A percentile compares a stretch with the other conserved stretches of the same genome.
Evolutionary conservation across 2,888 invertebrate genomes (phyloP).

Genomic region (Notodonta ziczac): DNA sequence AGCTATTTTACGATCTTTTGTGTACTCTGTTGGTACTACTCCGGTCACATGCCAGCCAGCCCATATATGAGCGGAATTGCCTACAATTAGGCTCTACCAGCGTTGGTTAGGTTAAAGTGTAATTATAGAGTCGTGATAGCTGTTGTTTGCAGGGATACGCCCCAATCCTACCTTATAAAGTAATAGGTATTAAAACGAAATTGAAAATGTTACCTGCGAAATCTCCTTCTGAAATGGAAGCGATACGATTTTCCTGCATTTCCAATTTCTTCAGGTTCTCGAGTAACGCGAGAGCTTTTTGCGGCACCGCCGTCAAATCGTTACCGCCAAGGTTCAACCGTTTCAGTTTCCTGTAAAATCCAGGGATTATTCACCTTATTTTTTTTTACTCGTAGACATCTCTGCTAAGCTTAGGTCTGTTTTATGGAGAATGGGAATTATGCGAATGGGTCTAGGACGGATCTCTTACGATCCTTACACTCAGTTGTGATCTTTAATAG

Average conservation of each 20-base stretch:
- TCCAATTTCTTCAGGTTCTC: slow-evolving; percentile 93
- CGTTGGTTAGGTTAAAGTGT: too few relatives aligned
- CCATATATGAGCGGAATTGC: too few relatives aligned
- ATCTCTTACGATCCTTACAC: background rate
- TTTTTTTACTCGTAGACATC: background rate
- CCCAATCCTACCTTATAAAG: too few relatives aligned
- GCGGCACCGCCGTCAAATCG: slow-evolving; percentile 90
- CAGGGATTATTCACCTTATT: slow-evolving; percentile 6
- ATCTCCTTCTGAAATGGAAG: slow-evolving; percentile 91
- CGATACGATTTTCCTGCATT: slow-evolving; percentile 94
- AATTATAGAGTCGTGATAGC: too few relatives aligned
- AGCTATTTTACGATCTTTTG: too few relatives aligned
- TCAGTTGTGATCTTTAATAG: background rate
- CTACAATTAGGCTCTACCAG: too few relatives aligned
- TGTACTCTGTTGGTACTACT: too few relatives aligned
- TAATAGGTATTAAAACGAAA: too few relatives aligned
- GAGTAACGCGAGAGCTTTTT: slow-evolving; percentile 91
- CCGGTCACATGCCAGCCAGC: too few relatives aligned
- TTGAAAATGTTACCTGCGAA: slow-evolving; percentile 88
- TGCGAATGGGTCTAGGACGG: slow-evolving; percentile 1
- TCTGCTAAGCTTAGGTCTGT: background rate
- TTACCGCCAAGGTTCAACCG: slow-evolving; percentile 94
- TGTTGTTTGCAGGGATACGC: too few relatives aligned
- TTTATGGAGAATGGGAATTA: slow-evolving; percentile 1
- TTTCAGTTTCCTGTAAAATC: slow-evolving; percentile 88